These are phyloP conservation scores for Agelastica alni DNA, from an alignment of 2,888 invertebrate species.

Conservation along the genomic window DNA sequence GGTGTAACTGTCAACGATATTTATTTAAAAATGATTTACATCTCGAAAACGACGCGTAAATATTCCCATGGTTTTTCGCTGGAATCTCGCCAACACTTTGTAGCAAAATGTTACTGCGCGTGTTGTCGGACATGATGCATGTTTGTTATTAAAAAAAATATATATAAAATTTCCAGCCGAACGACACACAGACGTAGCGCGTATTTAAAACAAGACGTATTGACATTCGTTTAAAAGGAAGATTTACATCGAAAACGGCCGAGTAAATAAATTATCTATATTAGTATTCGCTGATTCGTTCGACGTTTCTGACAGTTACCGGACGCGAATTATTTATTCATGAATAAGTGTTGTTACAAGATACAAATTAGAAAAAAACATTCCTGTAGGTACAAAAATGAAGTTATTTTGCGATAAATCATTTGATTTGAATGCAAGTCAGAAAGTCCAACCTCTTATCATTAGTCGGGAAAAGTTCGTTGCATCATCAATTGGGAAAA, in stretches of 20 bases:
- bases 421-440: too few relatives aligned
- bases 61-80: background rate
- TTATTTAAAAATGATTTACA: constrained; percentile 57
- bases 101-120: constrained; percentile 15
- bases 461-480: too few relatives aligned
- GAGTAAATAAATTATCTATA: background rate
- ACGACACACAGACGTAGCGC: background rate
- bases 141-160: background rate
- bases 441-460: too few relatives aligned
- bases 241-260: background rate
- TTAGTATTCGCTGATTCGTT: too few relatives aligned
- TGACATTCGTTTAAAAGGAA: constrained; percentile 1
- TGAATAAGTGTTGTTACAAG: too few relatives aligned
- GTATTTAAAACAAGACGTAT: background rate
- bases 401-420: too few relatives aligned
- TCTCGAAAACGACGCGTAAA: constrained; percentile 5
- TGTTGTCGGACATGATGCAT: constrained; percentile 16
- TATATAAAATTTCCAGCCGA: background rate
- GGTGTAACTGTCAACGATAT: constrained; percentile 57
- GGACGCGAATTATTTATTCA: too few relatives aligned
- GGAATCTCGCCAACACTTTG: constrained; percentile 15
- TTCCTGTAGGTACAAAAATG: too few relatives aligned
- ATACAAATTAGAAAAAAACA: too few relatives aligned
- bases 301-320: too few relatives aligned
- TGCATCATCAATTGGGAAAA: too few relatives aligned